phyloP scores from a whole-genome alignment of 2,888 invertebrate genomes.

The Drosophila falleni region DNA sequence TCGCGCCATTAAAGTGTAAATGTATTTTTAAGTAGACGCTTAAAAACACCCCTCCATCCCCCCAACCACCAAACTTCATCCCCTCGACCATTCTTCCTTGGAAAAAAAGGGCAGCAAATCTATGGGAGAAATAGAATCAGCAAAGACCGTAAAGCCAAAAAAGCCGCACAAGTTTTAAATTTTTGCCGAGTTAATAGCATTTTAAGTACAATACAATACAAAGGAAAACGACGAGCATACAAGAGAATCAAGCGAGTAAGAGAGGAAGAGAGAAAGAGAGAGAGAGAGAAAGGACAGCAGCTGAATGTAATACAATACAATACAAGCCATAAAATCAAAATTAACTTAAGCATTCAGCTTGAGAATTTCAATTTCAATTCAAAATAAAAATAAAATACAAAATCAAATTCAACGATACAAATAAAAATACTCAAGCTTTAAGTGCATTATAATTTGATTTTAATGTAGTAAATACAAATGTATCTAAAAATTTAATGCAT shows the following conservation, averaged over 20 bases:
- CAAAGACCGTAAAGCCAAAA: slow-evolving; percentile 61
- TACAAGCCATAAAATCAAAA: slow-evolving; percentile 48
- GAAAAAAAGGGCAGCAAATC: slow-evolving; percentile 28
- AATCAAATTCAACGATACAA: slow-evolving; percentile 21
- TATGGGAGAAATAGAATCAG: slow-evolving; percentile 60
- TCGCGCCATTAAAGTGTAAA: slow-evolving; percentile 78
- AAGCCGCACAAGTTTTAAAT: slow-evolving; percentile 78
- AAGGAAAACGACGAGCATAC: background rate
- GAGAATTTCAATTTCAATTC: slow-evolving; percentile 39
- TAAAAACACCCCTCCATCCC: slow-evolving; percentile 18
- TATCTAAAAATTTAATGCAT: background rate
- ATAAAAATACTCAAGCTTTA: slow-evolving; percentile 1
- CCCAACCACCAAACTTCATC: no score
- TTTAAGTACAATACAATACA: slow-evolving; percentile 70
- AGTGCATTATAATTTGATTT: slow-evolving; percentile 20
- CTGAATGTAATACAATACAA: slow-evolving; percentile 6
- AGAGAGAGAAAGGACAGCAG: background rate
- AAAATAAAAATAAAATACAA: slow-evolving; percentile 3
- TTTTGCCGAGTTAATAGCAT: slow-evolving; percentile 75
- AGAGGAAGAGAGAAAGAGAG: background rate
- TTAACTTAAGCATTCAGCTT: slow-evolving; percentile 35
- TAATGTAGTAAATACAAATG: slow-evolving; percentile 20
- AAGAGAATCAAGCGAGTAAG: background rate
- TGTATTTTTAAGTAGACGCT: slow-evolving; percentile 78
- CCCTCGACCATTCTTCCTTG: background rate